Base-by-base conservation (phyloP, 2,113 vertebrate genomes). In the Phyllostomus discolor region DNA sequence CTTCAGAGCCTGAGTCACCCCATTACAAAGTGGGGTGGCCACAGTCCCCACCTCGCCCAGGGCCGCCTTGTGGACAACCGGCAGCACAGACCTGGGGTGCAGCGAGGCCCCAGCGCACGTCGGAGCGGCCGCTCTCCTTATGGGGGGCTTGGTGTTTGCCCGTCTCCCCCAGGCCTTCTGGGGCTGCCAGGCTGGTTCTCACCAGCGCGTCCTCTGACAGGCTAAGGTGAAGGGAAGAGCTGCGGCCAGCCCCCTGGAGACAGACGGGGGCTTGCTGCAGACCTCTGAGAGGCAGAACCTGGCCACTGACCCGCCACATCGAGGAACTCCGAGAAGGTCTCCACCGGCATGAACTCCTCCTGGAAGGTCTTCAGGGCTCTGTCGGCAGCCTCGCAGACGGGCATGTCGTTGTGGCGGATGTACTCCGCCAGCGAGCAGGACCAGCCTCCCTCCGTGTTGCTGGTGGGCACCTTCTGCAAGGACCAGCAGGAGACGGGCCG, bases 381-480 rank as follows among this genome's bases (percentile, higher is more conserved):
- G 98, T 99, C 99, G 0, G 99, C 99, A 72, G 99, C 99, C 98
- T 99, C 99, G 1, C 99, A 99, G 98, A 99, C 99, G 90, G 99
- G 99, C 99, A 99, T 99, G 99, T 99, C 99, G 3, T 99, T 99
- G 98, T 99, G 99, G 95, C 99, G 98, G 95, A 99, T 99, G 97
- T 99, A 99, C 84, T 99, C 99, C 0, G 99, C 99, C 82, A 99
- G 99, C 31, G 99, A 99, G 98, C 99, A 99, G 98, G 99, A 99
- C 99, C 99, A 99, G 98, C 99, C 99, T 94, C 99, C 99, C 98
- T 99, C 99, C 4, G 99, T 99, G 99, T 99, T 99, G 98, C 99
- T 99, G 97, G 99, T 99, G 98, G 99, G 99, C 97, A 99, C 99
- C 98, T 99, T 99, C 99, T 99, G 95, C 4, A 64, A 28, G n/a